A percentile compares a stretch with the other conserved stretches of the same genome.
phyloP scores from a whole-genome alignment of 2,113 vertebrate species.

The Emberiza fucata region DNA sequence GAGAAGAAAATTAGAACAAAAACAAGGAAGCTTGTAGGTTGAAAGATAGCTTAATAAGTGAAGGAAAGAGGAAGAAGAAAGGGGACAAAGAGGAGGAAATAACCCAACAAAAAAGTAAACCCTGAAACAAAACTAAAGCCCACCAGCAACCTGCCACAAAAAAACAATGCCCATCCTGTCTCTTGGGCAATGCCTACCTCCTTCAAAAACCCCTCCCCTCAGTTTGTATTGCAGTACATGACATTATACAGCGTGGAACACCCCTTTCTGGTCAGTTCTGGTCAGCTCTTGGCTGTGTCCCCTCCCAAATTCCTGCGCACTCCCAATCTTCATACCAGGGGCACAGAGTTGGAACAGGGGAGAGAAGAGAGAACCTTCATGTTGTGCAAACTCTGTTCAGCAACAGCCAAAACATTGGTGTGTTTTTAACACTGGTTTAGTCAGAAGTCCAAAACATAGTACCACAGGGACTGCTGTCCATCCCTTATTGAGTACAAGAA shows the following conservation, averaged over 20 bases:
- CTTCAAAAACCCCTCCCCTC: neutral
- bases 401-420: neutral
- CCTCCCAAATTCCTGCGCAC: neutral
- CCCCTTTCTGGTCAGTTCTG: neutral
- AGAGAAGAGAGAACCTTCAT: neutral
- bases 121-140: neutral
- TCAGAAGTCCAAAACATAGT: neutral
- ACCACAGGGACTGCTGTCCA: neutral
- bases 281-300: neutral
- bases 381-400: neutral
- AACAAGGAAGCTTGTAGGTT: neutral
- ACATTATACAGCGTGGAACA: neutral
- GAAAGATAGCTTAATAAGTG: neutral
- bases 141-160: neutral
- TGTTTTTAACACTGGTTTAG: neutral
- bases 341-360: neutral
- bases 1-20: neutral
- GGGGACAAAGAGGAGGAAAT: neutral
- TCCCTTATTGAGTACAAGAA: neutral
- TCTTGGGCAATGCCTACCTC: neutral
- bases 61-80: neutral
- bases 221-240: neutral
- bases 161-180: neutral
- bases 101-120: neutral
- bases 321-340: neutral